These are phyloP conservation scores for Pseudochirops cupreus DNA, from an alignment of 2,797 vertebrate genomes.

Conservation along the genomic window DNA sequence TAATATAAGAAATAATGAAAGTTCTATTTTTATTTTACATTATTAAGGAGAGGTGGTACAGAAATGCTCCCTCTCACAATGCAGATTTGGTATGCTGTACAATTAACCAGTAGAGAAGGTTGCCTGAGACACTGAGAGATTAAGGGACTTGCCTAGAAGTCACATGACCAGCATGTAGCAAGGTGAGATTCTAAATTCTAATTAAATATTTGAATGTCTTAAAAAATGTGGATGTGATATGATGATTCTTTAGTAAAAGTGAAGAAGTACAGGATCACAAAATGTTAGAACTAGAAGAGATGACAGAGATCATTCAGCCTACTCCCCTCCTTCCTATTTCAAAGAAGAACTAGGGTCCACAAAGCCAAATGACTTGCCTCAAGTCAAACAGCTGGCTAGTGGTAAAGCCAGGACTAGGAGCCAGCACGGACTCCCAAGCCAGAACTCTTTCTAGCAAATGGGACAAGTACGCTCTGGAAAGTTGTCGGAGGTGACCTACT, in stretches of 20 bases:
- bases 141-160: not conserved
- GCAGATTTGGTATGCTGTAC: not conserved
- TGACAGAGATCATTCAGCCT: not conserved
- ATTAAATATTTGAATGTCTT: not conserved
- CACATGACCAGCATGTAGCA: not conserved
- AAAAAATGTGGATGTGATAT: not conserved
- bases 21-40: not conserved
- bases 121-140: not conserved
- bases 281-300: not conserved
- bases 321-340: not conserved
- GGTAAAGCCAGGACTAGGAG: constrained; percentile 17
- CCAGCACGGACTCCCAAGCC: not conserved
- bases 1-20: not conserved
- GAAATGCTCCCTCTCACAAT: not conserved
- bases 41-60: not conserved
- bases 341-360: not conserved
- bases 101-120: not conserved
- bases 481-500: not conserved
- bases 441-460: not conserved
- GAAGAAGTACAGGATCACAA: not conserved
- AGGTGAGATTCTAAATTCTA: not conserved
- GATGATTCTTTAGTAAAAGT: not conserved
- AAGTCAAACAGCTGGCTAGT: not conserved
- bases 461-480: not conserved
- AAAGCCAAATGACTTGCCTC: not conserved